Percentiles rank a stretch among this genome's conserved stretches.
These are phyloP conservation scores for Bruchidius siliquastri DNA, from an alignment of 2,888 invertebrate genomes.

Conservation along the genomic window DNA sequence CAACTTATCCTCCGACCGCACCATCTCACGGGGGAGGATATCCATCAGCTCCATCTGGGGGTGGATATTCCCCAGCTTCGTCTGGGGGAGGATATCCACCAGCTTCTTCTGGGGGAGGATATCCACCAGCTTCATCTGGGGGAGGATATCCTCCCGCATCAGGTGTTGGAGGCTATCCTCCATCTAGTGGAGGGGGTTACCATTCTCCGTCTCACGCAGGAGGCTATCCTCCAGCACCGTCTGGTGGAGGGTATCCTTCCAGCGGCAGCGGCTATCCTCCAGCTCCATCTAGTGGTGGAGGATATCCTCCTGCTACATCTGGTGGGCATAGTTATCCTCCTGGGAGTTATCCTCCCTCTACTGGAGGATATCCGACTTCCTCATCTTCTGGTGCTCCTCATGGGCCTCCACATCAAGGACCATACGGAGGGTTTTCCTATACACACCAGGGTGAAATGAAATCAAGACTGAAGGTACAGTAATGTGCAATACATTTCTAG, in stretches of 20 bases:
- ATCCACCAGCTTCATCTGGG: conserved; percentile 14
- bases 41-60: conserved; percentile 17
- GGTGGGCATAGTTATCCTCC: conserved; percentile 11
- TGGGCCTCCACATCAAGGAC: conserved; percentile 25
- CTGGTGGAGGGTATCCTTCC: conserved; percentile 13
- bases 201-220: conserved; percentile 21
- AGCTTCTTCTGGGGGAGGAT: conserved; percentile 7
- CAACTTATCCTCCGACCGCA: conserved; percentile 28
- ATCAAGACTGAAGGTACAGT: not conserved
- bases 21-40: conserved; percentile 14
- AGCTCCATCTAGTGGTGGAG: conserved; percentile 14
- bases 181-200: conserved; percentile 18
- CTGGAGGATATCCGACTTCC: conserved; percentile 37
- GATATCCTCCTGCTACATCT: too few relatives aligned
- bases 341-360: too few relatives aligned
- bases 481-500: not conserved
- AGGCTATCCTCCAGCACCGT: conserved; percentile 18
- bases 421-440: conserved; percentile 28
- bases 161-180: conserved; percentile 13
- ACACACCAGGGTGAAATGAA: conserved; percentile 15
- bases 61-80: conserved; percentile 20
- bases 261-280: conserved; percentile 16
- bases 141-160: conserved; percentile 19
- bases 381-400: conserved; percentile 15
- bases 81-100: conserved; percentile 19